Conservation (phyloP, 2,113 vertebrate species). For the Raphicerus campestris region DNA sequence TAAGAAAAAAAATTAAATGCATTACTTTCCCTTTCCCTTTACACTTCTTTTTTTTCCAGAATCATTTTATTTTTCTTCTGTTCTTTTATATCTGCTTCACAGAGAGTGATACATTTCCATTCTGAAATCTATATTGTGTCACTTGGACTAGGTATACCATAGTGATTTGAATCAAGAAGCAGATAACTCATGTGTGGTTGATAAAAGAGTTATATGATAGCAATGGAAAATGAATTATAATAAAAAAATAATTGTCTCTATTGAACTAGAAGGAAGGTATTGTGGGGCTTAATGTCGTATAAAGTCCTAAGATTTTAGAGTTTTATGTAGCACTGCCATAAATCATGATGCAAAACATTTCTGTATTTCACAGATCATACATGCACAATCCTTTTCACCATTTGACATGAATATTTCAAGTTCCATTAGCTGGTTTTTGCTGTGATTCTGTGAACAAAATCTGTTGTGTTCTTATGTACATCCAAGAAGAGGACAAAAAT, state of each 20-base stretch:
- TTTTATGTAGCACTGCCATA: not conserved
- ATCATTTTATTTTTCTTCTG: not conserved
- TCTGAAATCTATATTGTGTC: slow-evolving; percentile 28
- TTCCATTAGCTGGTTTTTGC: slow-evolving; percentile 19
- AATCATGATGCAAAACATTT: slow-evolving; percentile 19
- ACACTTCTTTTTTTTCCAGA: not conserved
- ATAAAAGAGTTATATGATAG: slow-evolving; percentile 8
- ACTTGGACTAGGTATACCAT: slow-evolving; percentile 21
- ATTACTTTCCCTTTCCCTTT: not conserved
- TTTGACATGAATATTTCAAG: slow-evolving; percentile 28
- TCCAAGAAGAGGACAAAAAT: not conserved
- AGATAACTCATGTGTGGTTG: slow-evolving; percentile 54
- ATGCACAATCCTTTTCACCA: slow-evolving; percentile 27
- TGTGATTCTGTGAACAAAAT: slow-evolving; percentile 2
- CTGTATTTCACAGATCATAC: slow-evolving; percentile 53
- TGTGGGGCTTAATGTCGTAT: slow-evolving; percentile 26
- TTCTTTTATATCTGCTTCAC: not conserved
- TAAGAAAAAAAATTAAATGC: not conserved
- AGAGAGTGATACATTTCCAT: not conserved
- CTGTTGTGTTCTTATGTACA: not conserved
- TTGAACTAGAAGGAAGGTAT: slow-evolving; percentile 24
- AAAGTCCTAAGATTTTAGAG: slow-evolving; percentile 20
- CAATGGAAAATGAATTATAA: slow-evolving; percentile 31
- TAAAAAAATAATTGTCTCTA: slow-evolving; percentile 41
- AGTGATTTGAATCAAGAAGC: slow-evolving; percentile 28